These are phyloP conservation scores for Trematomus loennbergii DNA, from an alignment of 2,113 vertebrate genomes.

Conservation along the genomic window DNA sequence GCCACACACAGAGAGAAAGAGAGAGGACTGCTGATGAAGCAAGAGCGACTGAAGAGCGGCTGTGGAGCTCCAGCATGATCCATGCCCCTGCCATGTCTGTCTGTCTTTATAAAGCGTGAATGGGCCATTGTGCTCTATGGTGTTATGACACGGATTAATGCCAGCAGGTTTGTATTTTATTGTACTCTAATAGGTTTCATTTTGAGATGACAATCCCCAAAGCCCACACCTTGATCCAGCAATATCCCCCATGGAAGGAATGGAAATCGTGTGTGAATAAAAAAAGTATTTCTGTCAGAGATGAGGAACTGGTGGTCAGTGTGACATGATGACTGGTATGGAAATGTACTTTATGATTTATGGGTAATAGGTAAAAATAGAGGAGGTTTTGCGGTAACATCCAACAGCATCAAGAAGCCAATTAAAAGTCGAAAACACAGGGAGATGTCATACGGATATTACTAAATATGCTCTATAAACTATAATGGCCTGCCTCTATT, in stretches of 20 bases:
- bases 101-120: conserved; percentile 29
- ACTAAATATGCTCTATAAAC: not conserved
- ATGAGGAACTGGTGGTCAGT: not conserved
- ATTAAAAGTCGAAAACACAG: not conserved
- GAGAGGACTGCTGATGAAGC: conserved; percentile 68
- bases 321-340: too few species aligned
- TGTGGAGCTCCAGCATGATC: conserved; percentile 55
- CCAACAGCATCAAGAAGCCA: not conserved
- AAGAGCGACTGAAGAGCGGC: conserved; percentile 44
- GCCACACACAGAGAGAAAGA: conserved; percentile 25
- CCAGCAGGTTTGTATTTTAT: not conserved
- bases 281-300: not conserved
- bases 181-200: conserved; percentile 4
- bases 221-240: not conserved
- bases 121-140: conserved; percentile 22
- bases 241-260: not conserved
- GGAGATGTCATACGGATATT: not conserved
- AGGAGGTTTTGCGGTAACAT: not conserved
- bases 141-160: conserved; percentile 1
- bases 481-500: not conserved
- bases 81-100: conserved; percentile 43
- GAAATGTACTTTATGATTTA: conserved; percentile 8
- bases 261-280: not conserved
- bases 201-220: not conserved
- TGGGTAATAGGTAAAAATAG: not conserved